A percentile compares a stretch with the other conserved stretches of the same genome.
Conservation (phyloP, 1,140 invertebrate genomes). For the Papilio machaon region DNA sequence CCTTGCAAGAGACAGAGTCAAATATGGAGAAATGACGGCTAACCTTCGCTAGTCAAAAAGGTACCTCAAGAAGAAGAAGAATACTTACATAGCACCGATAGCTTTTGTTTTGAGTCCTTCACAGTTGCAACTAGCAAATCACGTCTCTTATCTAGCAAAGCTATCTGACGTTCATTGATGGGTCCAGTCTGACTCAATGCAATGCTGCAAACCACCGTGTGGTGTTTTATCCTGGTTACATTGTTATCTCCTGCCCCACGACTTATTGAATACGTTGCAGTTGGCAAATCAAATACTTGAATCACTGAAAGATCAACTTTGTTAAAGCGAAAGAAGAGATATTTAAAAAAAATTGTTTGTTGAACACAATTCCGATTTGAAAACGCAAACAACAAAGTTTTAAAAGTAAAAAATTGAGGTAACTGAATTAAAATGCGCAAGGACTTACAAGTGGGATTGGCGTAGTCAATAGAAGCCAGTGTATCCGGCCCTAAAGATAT, state of each 20-base stretch:
- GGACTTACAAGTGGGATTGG: constrained; percentile 88
- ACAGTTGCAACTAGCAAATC: constrained; percentile 83
- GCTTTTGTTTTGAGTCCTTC: constrained; percentile 85
- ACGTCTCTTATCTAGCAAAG: constrained; percentile 76
- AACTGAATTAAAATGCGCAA: background rate
- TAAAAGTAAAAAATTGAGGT: background rate
- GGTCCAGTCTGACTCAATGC: constrained; percentile 91
- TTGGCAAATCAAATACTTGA: constrained; percentile 92
- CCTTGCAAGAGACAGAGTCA: too few species aligned
- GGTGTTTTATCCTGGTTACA: constrained; percentile 83
- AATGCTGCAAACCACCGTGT: constrained; percentile 87
- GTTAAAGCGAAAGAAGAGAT: background rate
- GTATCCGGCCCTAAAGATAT: constrained; percentile 91
- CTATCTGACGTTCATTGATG: constrained; percentile 76
- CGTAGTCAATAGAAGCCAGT: constrained; percentile 91
- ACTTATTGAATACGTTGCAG: constrained; percentile 85
- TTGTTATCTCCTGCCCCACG: constrained; percentile 84
- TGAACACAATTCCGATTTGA: constrained; percentile 15
- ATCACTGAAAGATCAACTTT: constrained; percentile 84
- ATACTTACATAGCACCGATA: constrained; percentile 88
- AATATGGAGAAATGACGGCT: too few species aligned
- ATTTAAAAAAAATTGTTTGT: background rate
- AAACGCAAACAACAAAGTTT: constrained; percentile 22
- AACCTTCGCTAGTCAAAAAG: too few species aligned
- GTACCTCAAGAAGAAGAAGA: too few species aligned